Conservation (phyloP, 2,797 vertebrate species). For the Gambelia wislizenii region DNA sequence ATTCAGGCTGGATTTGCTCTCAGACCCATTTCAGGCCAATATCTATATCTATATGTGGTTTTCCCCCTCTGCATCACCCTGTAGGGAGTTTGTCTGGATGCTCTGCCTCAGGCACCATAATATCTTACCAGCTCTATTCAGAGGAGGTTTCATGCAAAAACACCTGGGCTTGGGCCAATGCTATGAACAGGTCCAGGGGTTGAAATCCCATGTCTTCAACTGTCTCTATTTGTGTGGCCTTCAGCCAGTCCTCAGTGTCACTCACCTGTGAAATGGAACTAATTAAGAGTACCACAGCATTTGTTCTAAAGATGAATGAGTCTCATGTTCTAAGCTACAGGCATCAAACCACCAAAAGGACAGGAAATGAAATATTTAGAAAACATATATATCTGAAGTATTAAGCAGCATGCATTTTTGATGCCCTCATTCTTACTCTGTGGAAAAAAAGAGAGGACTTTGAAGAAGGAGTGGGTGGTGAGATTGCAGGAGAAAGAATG, state of each 20-base stretch:
- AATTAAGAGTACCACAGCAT: background rate
- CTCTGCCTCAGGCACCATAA: background rate
- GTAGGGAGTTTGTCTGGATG: background rate
- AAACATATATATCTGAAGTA: slow-evolving; percentile 23
- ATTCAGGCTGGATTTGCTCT: too few relatives aligned
- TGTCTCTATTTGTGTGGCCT: background rate
- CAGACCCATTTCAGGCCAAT: too few relatives aligned
- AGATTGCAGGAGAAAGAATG: slow-evolving; percentile 9
- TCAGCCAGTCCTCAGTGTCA: background rate
- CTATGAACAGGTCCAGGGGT: background rate
- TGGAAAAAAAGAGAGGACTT: background rate
- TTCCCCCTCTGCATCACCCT: too few relatives aligned
- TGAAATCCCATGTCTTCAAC: background rate
- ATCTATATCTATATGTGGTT: too few relatives aligned
- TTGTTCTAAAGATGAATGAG: background rate
- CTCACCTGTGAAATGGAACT: too few relatives aligned
- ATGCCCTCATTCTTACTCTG: background rate
- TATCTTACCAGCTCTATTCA: background rate
- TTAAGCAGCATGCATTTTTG: background rate
- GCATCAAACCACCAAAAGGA: slow-evolving; percentile 12
- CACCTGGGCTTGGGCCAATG: background rate
- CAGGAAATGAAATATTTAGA: slow-evolving; percentile 6
- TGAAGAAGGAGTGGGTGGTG: slow-evolving; percentile 14
- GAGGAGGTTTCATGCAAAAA: background rate
- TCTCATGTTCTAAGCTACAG: background rate